Base-by-base conservation (phyloP, 1,140 invertebrate genomes). In the Zaprionus capensis region DNA sequence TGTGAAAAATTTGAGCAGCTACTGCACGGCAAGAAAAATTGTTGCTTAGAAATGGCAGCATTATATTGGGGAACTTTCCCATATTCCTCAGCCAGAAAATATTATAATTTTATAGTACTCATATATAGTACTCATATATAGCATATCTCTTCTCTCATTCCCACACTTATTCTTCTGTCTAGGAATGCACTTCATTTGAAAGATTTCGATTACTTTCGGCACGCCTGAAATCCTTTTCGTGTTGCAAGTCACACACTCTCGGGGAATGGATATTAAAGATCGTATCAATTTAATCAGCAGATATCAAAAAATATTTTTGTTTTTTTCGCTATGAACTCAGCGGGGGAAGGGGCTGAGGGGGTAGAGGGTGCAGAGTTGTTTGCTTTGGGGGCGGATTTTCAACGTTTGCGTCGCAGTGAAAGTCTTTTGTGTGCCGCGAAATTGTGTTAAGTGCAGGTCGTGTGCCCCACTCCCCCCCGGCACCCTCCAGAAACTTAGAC, bases 401-500 rank as follows among this genome's bases (percentile, higher is more conserved):
- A 59, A 57, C 58, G 44, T 69, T 68, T 77, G 73, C 55, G 84
- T 65, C 84, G 69, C 78, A 87, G 84, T 86, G 84, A 87, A 87
- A 87, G 84, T 88, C 85, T 88, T 90, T 88, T 88, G 85, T 88
- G 76, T 79, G 85, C 85, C 69, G 64, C 79, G 85, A 81, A 88
- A 88, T 81, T 90, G 85, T 88, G 85, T 88, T 88, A 88, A 88
- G 85, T 88, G 85, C 63, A 65, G 64, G 55, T 58, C 64, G 59
- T 51, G 51, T 41, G 61, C 20, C 57, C 28, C 22, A 51, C 49
- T 46, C 62, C 17, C 34, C 31, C 41, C 22, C 55, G 26, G 22
- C 53, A 55, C 34, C 12, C 36, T 26, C 44, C 53, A 26, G 59
- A 55, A 57, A 73, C 55, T 78, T 69, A 88, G 73, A 83, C 84